Percentiles rank a stretch among this genome's conserved stretches.
Evolutionary conservation across 1,140 invertebrate genomes (phyloP).

Genomic region (Oryctes rhinoceros): DNA sequence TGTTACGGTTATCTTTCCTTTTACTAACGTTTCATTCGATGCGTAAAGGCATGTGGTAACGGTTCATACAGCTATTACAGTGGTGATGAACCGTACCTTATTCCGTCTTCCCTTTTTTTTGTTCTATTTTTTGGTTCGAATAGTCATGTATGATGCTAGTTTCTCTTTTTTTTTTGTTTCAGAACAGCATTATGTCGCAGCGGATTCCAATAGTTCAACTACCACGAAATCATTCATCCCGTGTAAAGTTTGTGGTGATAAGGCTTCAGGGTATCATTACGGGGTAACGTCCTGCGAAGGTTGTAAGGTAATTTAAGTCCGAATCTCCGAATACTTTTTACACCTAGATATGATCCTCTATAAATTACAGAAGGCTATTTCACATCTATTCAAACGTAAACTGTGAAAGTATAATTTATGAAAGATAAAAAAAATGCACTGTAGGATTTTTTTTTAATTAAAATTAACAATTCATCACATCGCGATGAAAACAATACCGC

Average conservation of each 20-base stretch:
- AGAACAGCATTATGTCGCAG: constrained; percentile 82
- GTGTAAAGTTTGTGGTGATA: constrained; percentile 99
- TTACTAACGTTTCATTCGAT: constrained; percentile 33
- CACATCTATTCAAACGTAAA: too few species aligned
- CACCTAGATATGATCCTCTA: neutral
- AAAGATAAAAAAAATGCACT: too few species aligned
- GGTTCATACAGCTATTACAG: neutral
- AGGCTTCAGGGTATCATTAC: constrained; percentile 99
- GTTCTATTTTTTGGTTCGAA: neutral
- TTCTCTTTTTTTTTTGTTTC: constrained; percentile 62
- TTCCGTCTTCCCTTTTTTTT: neutral
- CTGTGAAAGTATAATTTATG: too few species aligned
- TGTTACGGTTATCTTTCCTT: constrained; percentile 44
- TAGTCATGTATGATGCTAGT: neutral
- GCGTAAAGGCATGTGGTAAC: neutral
- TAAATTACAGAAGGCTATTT: neutral
- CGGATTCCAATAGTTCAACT: constrained; percentile 77
- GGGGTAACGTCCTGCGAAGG: constrained; percentile 99
- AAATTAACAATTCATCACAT: too few species aligned
- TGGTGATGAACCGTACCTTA: neutral
- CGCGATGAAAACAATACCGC: too few species aligned
- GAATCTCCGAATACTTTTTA: neutral
- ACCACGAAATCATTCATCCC: constrained; percentile 87
- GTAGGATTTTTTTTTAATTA: too few species aligned
- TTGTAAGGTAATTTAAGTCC: constrained; percentile 85